A percentile compares a stretch with the other conserved stretches of the same genome.
phyloP scores from a whole-genome alignment of 2,113 vertebrate species.

The Rhynchopsitta pachyrhyncha region DNA sequence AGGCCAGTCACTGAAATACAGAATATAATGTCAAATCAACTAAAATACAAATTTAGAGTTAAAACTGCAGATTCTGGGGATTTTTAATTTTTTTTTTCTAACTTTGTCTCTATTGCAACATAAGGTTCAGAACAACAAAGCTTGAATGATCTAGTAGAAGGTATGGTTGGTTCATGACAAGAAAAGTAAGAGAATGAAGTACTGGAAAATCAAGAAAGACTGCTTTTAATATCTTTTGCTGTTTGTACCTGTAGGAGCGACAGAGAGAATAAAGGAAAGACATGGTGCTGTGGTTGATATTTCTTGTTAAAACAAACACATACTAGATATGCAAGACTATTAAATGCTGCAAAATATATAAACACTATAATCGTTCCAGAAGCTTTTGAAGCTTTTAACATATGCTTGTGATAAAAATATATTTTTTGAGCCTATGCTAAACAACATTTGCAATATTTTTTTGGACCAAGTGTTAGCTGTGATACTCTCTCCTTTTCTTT shows the following conservation, averaged over 20 bases:
- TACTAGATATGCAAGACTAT: neutral
- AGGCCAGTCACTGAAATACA: neutral
- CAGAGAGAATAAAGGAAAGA: neutral
- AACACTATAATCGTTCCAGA: neutral
- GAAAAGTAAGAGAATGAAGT: neutral
- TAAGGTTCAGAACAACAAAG: neutral
- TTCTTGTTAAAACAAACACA: neutral
- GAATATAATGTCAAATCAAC: neutral
- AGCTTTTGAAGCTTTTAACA: neutral
- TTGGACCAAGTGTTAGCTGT: neutral
- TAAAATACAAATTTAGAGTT: neutral
- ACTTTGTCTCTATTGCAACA: neutral
- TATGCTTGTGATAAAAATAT: neutral
- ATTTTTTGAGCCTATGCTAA: neutral
- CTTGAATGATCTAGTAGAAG: neutral
- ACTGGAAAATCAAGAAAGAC: neutral
- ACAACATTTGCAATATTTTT: neutral
- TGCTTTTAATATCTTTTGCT: neutral
- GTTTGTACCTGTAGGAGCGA: neutral
- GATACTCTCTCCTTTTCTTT: neutral
- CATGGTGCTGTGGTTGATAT: neutral
- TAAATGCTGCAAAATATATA: neutral
- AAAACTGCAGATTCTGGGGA: neutral
- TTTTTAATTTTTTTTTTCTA: neutral
- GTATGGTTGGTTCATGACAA: neutral